phyloP scores from a whole-genome alignment of 2,113 vertebrate species.

The Aviceda subcristata region DNA sequence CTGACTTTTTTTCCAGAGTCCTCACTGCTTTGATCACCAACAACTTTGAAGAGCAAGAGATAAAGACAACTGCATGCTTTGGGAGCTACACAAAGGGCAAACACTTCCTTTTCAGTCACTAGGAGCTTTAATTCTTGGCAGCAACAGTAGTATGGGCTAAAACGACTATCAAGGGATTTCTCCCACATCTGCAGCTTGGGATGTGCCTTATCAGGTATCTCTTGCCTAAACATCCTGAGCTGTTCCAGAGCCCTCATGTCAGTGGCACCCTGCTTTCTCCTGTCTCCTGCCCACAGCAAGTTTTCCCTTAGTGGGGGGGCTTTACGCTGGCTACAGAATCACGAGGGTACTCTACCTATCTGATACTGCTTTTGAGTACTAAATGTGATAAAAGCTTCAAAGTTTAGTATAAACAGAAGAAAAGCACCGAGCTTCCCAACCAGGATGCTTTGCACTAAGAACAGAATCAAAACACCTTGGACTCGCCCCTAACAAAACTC shows the following conservation, averaged over 20 bases:
- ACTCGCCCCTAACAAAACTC: neutral
- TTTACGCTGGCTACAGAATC: neutral
- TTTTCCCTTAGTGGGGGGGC: neutral
- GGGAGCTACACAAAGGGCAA: conserved; percentile 27
- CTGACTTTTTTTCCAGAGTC: neutral
- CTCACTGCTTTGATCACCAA: conserved; percentile 29
- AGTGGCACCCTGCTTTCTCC: neutral
- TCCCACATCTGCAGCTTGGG: neutral
- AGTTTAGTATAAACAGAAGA: neutral
- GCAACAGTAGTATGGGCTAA: neutral
- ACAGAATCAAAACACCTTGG: neutral
- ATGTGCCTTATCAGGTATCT: neutral
- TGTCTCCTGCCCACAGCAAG: neutral
- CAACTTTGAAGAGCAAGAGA: conserved; percentile 26
- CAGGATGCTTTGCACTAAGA: neutral
- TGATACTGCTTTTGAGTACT: neutral
- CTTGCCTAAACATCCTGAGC: neutral
- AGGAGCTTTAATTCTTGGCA: conserved; percentile 21
- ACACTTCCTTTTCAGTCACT: conserved; percentile 4
- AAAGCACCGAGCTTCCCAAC: neutral
- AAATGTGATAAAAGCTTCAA: neutral
- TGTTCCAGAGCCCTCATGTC: neutral
- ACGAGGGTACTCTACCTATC: neutral
- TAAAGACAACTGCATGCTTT: neutral
- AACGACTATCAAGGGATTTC: neutral